Evolutionary conservation across 92 coral and sea anemone species (phyloP), one percentile per base, ranked within the genome.

Genomic region (Epizoanthus rinbou): DNA sequence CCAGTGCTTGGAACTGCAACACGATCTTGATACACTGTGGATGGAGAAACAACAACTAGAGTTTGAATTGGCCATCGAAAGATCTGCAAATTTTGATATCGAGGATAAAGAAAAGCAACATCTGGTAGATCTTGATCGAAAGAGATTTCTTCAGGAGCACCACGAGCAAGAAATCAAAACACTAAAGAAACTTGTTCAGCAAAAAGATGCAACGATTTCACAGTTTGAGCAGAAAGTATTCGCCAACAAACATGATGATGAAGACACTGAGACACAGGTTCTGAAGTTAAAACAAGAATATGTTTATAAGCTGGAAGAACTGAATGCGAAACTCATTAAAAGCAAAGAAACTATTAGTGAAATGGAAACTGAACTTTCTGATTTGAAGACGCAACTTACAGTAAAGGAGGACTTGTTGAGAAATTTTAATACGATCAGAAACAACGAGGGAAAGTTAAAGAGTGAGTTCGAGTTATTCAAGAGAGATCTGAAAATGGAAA

Each of bases 21-120:
- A 23, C 11, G 82, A 78, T 43, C 25, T 78, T 45, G 82, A 78
- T 78, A 78, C 50, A 43, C 70, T 78, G 6, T 62, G 82, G 82
- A 35, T 39, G 66, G 71, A 78, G 13, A 78, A 78, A 78, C 71
- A 78, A 6, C 70, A 78, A 11, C 65, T 78, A 19, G 82, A 78
- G 69, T 78, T 78, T 78, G 82, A 78, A 17, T 57, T 78, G 10
- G 62, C 82, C 17, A 24, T 78, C 21, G 71, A 78, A 63, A 45
- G 82, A 23, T 78, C 82, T 19, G 16, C 41, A 10, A 62, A 35
- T 37, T 21, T 35, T 37, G 76, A 71, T 19, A 47, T 37, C 14
- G 57, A 78, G 47, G 57, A 78, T 6, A 62, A 43, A 23, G 22
- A 78, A 60, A 66, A 41, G 14, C 39, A 21, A 43, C 22, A 6